phyloP scores from a whole-genome alignment of 2,888 invertebrate species.

The Steromphala cineraria region DNA sequence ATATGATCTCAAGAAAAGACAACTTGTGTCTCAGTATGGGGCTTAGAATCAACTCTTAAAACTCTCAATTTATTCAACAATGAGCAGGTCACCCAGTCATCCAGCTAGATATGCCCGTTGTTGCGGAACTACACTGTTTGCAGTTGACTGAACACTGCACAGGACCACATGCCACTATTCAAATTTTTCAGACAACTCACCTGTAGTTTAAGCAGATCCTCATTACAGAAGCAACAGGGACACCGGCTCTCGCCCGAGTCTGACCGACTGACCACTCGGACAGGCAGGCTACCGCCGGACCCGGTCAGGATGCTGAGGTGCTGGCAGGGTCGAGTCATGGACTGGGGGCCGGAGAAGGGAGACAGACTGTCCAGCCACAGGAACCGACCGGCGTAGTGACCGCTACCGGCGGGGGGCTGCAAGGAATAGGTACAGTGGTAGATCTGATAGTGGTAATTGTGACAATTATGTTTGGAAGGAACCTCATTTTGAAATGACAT shows the following conservation, averaged over 20 bases:
- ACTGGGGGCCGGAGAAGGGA: constrained; percentile 54
- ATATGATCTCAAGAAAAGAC: too few species aligned
- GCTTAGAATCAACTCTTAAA: too few species aligned
- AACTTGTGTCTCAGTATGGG: too few species aligned
- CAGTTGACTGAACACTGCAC: too few species aligned
- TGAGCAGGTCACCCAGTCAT: too few species aligned
- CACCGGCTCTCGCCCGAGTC: constrained; percentile 4
- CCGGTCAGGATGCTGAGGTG: constrained; percentile 34
- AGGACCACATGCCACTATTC: too few species aligned
- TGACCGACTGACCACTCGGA: not conserved
- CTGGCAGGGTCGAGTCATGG: constrained; percentile 49
- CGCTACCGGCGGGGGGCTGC: constrained; percentile 53
- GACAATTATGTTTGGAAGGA: not conserved
- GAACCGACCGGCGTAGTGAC: constrained; percentile 63
- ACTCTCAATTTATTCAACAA: too few species aligned
- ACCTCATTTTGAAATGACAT: too few species aligned
- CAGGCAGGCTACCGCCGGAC: constrained; percentile 24
- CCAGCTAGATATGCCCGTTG: too few species aligned
- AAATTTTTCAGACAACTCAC: constrained; percentile 34
- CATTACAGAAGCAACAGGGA: constrained; percentile 53
- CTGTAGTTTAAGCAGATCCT: constrained; percentile 66
- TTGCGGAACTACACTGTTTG: too few species aligned
- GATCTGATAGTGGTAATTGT: too few species aligned
- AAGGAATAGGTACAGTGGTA: not conserved
- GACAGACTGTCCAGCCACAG: constrained; percentile 64